Evolutionary conservation across 2,888 invertebrate species (phyloP).

Genomic region (Drosophila nr. fundita): DNA sequence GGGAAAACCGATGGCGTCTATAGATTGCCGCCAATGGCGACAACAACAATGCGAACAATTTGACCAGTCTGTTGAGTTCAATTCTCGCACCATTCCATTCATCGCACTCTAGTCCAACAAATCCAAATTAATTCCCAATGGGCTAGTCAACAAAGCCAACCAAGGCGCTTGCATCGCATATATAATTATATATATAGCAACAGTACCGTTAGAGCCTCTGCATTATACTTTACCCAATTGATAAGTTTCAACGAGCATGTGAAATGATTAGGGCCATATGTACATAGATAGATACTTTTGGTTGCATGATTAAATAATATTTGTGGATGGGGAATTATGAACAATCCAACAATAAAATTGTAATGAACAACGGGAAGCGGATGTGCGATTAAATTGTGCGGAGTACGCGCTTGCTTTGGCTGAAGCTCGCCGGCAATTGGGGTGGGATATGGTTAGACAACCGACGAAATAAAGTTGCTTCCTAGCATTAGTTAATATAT

Average conservation of each 20-base stretch:
- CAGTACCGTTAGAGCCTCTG: slow-evolving; percentile 29
- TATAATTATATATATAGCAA: neutral
- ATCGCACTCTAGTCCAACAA: slow-evolving; percentile 60
- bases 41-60: slow-evolving; percentile 68
- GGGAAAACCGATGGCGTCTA: slow-evolving; percentile 70
- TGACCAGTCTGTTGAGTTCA: slow-evolving; percentile 57
- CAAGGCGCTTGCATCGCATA: slow-evolving; percentile 14
- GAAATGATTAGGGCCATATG: slow-evolving; percentile 44
- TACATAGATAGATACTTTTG: slow-evolving; percentile 15
- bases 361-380: no score
- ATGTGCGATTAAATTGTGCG: no score
- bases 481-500: no score
- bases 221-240: slow-evolving; percentile 46
- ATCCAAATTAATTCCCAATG: slow-evolving; percentile 78
- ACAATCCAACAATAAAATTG: neutral
- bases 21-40: slow-evolving; percentile 74
- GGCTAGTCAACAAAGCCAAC: slow-evolving; percentile 72
- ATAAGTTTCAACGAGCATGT: slow-evolving; percentile 51
- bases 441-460: no score
- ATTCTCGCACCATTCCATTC: slow-evolving; percentile 40
- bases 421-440: no score
- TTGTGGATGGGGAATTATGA: neutral
- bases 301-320: slow-evolving; percentile 31
- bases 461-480: no score
- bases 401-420: no score